Evolutionary conservation across 2,888 invertebrate genomes (phyloP).

Genomic region (Nomada goodeniana): DNA sequence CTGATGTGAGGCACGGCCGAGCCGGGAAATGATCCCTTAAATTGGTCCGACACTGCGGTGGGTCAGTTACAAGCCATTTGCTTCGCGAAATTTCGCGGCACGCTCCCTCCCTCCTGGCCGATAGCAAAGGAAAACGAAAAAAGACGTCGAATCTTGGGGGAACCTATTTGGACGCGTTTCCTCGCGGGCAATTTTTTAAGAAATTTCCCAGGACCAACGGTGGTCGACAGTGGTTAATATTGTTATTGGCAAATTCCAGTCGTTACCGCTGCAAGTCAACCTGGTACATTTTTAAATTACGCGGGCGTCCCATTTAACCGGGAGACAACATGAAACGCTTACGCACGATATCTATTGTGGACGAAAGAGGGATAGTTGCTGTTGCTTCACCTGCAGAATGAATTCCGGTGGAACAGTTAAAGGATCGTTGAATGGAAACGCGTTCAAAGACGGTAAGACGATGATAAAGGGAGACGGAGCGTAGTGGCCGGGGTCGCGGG

Average conservation of each 20-base stretch:
- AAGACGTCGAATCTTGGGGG: too few species aligned
- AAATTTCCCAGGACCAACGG: too few species aligned
- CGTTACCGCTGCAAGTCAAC: too few species aligned
- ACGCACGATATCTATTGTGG: too few species aligned
- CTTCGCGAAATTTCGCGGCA: slow-evolving; percentile 69
- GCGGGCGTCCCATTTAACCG: too few species aligned
- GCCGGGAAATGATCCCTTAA: slow-evolving; percentile 82
- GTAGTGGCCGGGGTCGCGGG: slow-evolving; percentile 63
- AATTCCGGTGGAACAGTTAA: slow-evolving; percentile 9
- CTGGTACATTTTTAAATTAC: too few species aligned
- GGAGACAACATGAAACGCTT: background rate
- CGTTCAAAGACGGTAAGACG: slow-evolving; percentile 31
- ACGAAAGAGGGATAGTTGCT: background rate
- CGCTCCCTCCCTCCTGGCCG: slow-evolving; percentile 13
- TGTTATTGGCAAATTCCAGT: too few species aligned
- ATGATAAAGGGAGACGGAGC: slow-evolving; percentile 28
- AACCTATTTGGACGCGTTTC: too few species aligned
- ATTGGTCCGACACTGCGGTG: slow-evolving; percentile 82
- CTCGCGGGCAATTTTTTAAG: too few species aligned
- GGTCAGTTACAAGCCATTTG: slow-evolving; percentile 81
- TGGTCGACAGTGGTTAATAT: too few species aligned
- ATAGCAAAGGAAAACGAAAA: background rate
- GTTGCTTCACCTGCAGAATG: background rate
- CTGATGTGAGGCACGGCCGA: slow-evolving; percentile 78
- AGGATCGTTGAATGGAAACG: slow-evolving; percentile 2